Evolutionary conservation across 2,797 vertebrate genomes (phyloP), one percentile per base, ranked within the genome.

Genomic region (Chiropotes sagulatus): DNA sequence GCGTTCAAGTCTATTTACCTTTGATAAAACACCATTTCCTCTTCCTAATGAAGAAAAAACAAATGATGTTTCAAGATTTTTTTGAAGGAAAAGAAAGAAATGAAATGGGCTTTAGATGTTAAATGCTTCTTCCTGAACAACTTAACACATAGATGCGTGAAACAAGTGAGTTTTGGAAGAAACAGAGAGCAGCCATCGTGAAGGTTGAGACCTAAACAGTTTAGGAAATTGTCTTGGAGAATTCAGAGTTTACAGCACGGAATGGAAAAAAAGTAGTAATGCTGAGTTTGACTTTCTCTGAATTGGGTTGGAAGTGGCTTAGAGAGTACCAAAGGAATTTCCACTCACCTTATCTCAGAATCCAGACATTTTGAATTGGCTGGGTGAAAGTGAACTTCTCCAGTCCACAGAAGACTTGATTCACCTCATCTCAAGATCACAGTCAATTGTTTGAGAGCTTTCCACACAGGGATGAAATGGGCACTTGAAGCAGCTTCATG

Each of bases 21-120:
- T 97, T 96, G 97, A 97, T 93, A 96, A 97, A 97, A 97, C 81
- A 58, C 87, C 48, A 91, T 64, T 97, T 98, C 97, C 97, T 97
- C 58, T 96, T 95, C 92, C 90, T 96, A 96, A 98, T 85, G 93
- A 94, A 98, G 96, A 36, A 87, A 97, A 96, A 97, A 97, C 96
- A 97, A 97, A 97, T n/a, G 72, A 82, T 82, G 87, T 92, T 97
- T 95, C 93, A 72, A 83, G 92, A n/a, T 57, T 36, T 85, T 88
- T 58, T 82, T 70, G 4, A 93, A 96, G 96, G 48, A 87, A 95
- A 95, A 67, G 72, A 85, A 90, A 93, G 78, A 73, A 73, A 76
- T 58, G 72, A 93, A 97, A 93, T 30, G 80, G 70, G 15, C 50
- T 81, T 94, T 97, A 78, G 75, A 97, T 94, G 92, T 96, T 97